Base-by-base conservation (phyloP, 1,140 invertebrate species). In the Delia radicum region DNA sequence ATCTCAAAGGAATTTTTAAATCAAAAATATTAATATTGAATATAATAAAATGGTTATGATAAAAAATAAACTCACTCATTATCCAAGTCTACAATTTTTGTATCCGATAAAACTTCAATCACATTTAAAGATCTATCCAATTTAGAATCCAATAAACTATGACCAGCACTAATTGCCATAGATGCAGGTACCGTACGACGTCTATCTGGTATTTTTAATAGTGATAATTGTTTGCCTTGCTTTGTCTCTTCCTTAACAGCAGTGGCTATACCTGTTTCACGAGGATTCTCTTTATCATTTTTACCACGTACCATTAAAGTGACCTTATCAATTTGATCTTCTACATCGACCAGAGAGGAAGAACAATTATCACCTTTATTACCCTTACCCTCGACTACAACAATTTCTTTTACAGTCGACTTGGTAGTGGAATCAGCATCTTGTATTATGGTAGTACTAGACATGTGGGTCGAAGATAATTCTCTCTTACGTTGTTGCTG, bases 351-450 rank as follows among this genome's bases (percentile, higher is more conserved):
- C 10, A 29, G 37, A 21, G 13, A 24, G 62, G 12, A n/a, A 27
- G 61, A 63, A 7, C 48, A 27, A 4, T 31, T 15, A 24, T 29
- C 63, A 13, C 31, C 12, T 8, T 75, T 77, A 15, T 69, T 33
- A n/a, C 67, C 48, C 24, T 55, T 69, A 15, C 73, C 61, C 27
- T 76, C 33, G 6, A 69, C 75, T 0, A 74, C 62, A 3, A 76
- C 72, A 21, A 69, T 33, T 33, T 69, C 65, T n/a, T 75, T 75
- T 4, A 55, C 29, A 8, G 75, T 79, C 0, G 77, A 62, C 72
- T 81, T 84, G 5, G 82, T 84, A 2, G 82, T 84, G 8, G 82
- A 84, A 31, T 84, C 82, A 0, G 82, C 82, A 75, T 80, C 28
- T 24, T 69, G 65, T 69, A 69, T 46, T 78, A 81, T 67, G 78